Evolutionary conservation across 2,888 invertebrate genomes (phyloP).

Genomic region (Linnaemya tessellans): DNA sequence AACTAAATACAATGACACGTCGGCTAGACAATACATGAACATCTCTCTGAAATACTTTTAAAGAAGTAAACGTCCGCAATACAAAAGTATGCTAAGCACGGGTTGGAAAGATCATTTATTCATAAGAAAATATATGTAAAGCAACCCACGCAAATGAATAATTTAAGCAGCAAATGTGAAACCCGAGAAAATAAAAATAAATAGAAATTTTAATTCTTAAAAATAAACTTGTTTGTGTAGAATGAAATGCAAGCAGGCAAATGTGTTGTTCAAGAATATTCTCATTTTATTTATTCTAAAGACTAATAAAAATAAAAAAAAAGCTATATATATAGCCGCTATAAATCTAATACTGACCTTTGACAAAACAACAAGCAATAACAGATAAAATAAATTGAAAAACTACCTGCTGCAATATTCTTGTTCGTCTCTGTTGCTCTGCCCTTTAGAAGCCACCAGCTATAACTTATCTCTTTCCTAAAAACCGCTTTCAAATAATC

Average conservation of each 20-base stretch:
- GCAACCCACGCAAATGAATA: conserved; percentile 8
- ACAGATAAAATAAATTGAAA: conserved; percentile 23
- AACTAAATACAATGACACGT: not conserved
- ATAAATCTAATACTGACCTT: conserved; percentile 61
- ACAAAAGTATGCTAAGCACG: conserved; percentile 57
- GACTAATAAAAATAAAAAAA: not conserved
- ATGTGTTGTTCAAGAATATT: not conserved
- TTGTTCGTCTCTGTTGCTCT: conserved; percentile 15
- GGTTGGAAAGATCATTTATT: conserved; percentile 24
- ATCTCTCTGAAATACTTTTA: not conserved
- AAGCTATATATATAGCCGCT: not conserved
- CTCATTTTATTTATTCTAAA: not conserved
- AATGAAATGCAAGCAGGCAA: not conserved
- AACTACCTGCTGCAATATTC: conserved; percentile 57
- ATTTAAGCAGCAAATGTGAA: conserved; percentile 15
- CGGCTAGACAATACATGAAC: not conserved
- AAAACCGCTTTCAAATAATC: not conserved
- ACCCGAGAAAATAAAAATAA: not conserved
- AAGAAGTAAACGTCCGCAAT: not conserved
- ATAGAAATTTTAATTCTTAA: not conserved
- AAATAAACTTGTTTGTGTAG: not conserved
- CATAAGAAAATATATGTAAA: not conserved
- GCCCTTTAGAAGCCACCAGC: not conserved
- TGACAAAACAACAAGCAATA: conserved; percentile 58
- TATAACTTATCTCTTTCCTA: conserved; percentile 1